A percentile compares a stretch with the other conserved stretches of the same genome.
Conservation (phyloP, 1,140 invertebrate genomes). For the Psix sp. region DNA sequence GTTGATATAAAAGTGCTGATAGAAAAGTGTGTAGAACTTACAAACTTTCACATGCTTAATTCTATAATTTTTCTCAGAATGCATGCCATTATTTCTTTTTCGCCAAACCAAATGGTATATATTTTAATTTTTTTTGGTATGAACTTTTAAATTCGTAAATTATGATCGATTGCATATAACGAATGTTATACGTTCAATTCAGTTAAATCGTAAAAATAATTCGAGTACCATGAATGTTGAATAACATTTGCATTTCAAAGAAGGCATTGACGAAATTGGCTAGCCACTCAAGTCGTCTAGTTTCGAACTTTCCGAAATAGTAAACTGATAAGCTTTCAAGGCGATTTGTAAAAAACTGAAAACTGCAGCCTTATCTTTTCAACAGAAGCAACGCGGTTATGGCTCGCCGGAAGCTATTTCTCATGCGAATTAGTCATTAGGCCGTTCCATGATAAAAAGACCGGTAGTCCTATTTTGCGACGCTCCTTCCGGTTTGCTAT, state of each 20-base stretch:
- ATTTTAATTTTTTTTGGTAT: too few relatives aligned
- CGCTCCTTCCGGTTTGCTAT: conserved; percentile 42
- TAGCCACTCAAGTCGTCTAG: not conserved
- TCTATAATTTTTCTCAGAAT: too few relatives aligned
- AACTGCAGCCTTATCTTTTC: conserved; percentile 32
- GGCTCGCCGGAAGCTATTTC: conserved; percentile 41
- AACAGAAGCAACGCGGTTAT: not conserved
- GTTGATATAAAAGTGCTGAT: too few relatives aligned
- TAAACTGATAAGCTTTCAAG: conserved; percentile 29
- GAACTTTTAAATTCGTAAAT: too few relatives aligned
- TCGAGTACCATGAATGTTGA: too few relatives aligned
- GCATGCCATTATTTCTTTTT: too few relatives aligned
- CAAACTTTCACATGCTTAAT: too few relatives aligned
- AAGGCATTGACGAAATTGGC: conserved; percentile 8
- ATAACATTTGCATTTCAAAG: conserved; percentile 19
- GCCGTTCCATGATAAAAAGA: conserved; percentile 45
- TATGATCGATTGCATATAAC: too few relatives aligned
- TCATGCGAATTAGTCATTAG: conserved; percentile 56
- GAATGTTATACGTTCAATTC: conserved; percentile 33
- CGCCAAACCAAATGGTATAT: too few relatives aligned
- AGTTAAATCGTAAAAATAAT: too few relatives aligned
- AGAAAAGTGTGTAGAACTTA: too few relatives aligned
- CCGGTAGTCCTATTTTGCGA: conserved; percentile 51
- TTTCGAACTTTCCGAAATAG: conserved; percentile 28
- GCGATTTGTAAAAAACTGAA: conserved; percentile 31